Base-by-base conservation (phyloP, 1,140 invertebrate species). In the Probaryconus sp. region DNA sequence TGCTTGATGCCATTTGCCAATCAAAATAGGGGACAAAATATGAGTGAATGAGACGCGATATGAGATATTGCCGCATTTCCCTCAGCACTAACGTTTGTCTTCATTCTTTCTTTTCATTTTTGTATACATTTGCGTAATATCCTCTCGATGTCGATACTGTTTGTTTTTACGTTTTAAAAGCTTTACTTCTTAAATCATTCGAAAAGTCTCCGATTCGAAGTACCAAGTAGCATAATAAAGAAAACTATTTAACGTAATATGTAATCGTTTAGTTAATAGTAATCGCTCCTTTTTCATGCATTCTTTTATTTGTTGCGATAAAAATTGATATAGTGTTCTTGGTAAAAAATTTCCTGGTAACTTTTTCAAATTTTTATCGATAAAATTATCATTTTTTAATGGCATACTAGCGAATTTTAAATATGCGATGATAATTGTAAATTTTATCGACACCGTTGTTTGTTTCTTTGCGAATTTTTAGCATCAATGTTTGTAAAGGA, bases 261-360 rank as follows among this genome's bases (percentile, higher is more conserved):
- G 70, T 84, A 83, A 81, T 81, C 71, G 71, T 84, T 84, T 84
- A 82, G 81, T 84, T 83, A 45, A 61, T 83, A 83, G 80, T 67
- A 58, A 72, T 78, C 72, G 58, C 69, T 68, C 51, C 45, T 61
- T 69, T 64, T 65, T 33, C 40, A 42, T 68, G 35, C 35, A 60
- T 56, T 51, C 45, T 60, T 63, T 65, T 40, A 13, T 64, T 69
- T 45, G 37, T 56, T 33, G 40, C 50, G 43, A 70, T 24, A 7
- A 45, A 58, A 38, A 14, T 14, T 48, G 28, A 30, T 28, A 37
- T 53, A 53, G 45, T 16, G 16, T n/a, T 47, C 31, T 42, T 40
- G 11, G 26, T 40, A 51, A 50, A 40, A 6, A 37, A 20, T 31
- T 10, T 56, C 21, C 26, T 33, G 24, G 33, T 9, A 45, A 38